These are phyloP conservation scores for Caretta caretta DNA, from an alignment of 2,113 vertebrate genomes.

Conservation along the genomic window DNA sequence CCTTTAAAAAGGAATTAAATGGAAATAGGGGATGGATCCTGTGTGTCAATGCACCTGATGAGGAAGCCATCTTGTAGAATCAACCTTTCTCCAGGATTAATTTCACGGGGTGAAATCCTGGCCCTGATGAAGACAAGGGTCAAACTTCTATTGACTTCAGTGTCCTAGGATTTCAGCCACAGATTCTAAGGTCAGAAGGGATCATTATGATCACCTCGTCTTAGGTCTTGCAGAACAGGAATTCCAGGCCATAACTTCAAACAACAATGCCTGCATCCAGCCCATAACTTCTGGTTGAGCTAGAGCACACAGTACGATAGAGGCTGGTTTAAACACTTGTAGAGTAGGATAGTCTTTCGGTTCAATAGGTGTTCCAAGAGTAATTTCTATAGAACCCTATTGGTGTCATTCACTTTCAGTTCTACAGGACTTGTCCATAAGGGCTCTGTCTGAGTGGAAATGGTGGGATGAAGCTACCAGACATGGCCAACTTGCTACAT, in stretches of 20 bases:
- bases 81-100: neutral
- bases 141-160: neutral
- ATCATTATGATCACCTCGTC: neutral
- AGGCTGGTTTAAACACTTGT: neutral
- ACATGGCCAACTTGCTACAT: neutral
- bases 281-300: neutral
- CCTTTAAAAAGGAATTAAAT: neutral
- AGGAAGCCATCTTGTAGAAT: neutral
- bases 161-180: neutral
- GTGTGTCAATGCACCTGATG: neutral
- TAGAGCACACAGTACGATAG: neutral
- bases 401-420: neutral
- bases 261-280: neutral
- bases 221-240: neutral
- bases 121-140: neutral
- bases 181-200: neutral
- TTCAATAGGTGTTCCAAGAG: neutral
- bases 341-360: neutral
- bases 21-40: fast-evolving
- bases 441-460: neutral
- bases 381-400: neutral
- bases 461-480: neutral
- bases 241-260: neutral
- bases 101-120: neutral
- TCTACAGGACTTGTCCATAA: neutral